A percentile compares a stretch with the other conserved stretches of the same genome.
These are phyloP conservation scores for Aporophyla nigra DNA, from an alignment of 2,888 invertebrate genomes.

Conservation along the genomic window DNA sequence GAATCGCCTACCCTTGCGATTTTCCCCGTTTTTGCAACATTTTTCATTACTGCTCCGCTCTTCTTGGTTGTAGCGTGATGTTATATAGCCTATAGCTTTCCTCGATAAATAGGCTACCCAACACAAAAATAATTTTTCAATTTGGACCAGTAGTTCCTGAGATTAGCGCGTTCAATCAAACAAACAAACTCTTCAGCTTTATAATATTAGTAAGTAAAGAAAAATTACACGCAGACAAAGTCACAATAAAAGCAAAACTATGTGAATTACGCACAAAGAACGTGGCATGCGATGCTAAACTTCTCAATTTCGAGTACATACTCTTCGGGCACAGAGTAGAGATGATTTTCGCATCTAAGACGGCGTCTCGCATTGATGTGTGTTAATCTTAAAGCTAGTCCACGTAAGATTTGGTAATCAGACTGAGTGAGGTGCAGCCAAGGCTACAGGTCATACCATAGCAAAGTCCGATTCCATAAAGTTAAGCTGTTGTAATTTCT, in stretches of 20 bases:
- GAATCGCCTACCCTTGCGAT: too few relatives aligned
- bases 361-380: neutral
- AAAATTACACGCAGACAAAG: neutral
- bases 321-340: neutral
- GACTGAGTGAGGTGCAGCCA: constrained; percentile 7
- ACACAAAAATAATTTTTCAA: too few relatives aligned
- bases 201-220: too few relatives aligned
- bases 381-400: neutral
- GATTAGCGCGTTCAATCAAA: too few relatives aligned
- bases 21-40: too few relatives aligned
- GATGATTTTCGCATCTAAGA: neutral
- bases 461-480: neutral
- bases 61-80: too few relatives aligned
- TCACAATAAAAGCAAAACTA: neutral
- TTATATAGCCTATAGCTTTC: too few relatives aligned
- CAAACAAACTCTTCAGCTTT: too few relatives aligned
- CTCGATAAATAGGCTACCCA: too few relatives aligned
- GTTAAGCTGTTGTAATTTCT: constrained; percentile 21
- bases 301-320: neutral
- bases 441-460: constrained; percentile 17
- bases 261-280: neutral
- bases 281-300: neutral
- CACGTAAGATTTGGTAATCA: constrained; percentile 19
- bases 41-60: too few relatives aligned
- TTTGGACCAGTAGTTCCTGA: too few relatives aligned